A percentile compares a stretch with the other conserved stretches of the same genome.
These are phyloP conservation scores for Frankliniella intonsa DNA, from an alignment of 2,888 invertebrate species.

Conservation along the genomic window DNA sequence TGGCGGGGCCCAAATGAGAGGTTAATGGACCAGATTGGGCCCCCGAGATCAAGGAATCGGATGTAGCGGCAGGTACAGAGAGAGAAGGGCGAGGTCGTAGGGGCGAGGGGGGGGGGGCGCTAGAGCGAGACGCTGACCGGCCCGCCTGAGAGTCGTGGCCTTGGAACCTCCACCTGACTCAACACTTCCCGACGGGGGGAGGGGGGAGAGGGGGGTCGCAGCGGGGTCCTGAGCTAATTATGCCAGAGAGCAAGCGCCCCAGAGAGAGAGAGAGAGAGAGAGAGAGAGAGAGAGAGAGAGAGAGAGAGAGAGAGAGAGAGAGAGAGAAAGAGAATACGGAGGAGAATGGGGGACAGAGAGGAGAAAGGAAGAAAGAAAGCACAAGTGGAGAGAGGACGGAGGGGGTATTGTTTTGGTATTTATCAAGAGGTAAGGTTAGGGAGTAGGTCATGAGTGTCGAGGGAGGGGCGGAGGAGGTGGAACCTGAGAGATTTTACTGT, in stretches of 20 bases:
- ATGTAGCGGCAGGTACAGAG: background rate
- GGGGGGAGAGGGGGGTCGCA: background rate
- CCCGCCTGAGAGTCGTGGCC: background rate
- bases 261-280: background rate
- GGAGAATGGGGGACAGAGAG: background rate
- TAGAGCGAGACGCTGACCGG: slow-evolving; percentile 6
- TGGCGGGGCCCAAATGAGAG: too few species aligned
- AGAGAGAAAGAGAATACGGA: background rate
- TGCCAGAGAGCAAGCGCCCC: background rate
- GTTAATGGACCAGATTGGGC: too few species aligned
- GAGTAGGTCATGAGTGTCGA: background rate
- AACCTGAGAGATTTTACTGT: slow-evolving; percentile 4
- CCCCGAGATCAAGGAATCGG: too few species aligned
- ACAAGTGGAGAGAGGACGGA: background rate
- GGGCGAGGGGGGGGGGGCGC: background rate
- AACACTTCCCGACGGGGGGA: slow-evolving; percentile 11
- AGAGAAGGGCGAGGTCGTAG: background rate
- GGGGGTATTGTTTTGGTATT: slow-evolving; percentile 16
- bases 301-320: background rate
- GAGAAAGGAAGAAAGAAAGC: slow-evolving; percentile 9
- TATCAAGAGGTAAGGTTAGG: background rate
- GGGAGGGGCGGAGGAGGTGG: background rate
- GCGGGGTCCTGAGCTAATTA: slow-evolving; percentile 6
- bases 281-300: slow-evolving; percentile 31
- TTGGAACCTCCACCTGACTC: slow-evolving; percentile 18